phyloP scores from a whole-genome alignment of 2,113 vertebrate genomes.

The western clawed frog (Xenopus tropicalis) region DNA sequence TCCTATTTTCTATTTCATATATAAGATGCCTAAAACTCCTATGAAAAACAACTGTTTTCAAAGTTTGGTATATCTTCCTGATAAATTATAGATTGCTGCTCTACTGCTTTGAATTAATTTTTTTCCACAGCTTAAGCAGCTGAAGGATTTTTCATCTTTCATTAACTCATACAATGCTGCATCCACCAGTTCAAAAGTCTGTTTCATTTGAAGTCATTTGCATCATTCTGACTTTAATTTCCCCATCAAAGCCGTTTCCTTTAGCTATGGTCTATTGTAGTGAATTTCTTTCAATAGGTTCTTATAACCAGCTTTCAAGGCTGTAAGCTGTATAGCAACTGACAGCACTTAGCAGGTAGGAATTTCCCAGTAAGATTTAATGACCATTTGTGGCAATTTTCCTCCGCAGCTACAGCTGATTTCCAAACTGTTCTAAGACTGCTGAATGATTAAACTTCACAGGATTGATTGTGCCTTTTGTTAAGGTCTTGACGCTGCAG shows the following conservation, averaged over 20 bases:
- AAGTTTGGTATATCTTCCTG: too few relatives aligned
- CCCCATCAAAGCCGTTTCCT: slow-evolving; percentile 4
- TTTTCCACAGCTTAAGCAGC: not conserved
- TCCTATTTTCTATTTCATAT: too few relatives aligned
- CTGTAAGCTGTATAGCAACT: not conserved
- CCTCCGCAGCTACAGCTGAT: slow-evolving; percentile 33
- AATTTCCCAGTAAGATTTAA: not conserved
- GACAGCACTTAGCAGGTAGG: not conserved
- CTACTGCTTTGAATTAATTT: not conserved
- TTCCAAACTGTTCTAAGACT: slow-evolving; percentile 38
- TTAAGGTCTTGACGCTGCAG: slow-evolving; percentile 19
- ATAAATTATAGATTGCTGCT: too few relatives aligned
- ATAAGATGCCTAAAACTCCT: too few relatives aligned
- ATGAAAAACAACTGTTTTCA: too few relatives aligned
- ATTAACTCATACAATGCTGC: not conserved
- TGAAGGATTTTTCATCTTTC: not conserved
- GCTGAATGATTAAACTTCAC: slow-evolving; percentile 39
- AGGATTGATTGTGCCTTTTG: slow-evolving; percentile 39
- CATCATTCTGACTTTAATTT: slow-evolving; percentile 6
- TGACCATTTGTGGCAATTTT: slow-evolving; percentile 30
- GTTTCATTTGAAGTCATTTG: not conserved
- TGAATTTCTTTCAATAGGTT: slow-evolving; percentile 9
- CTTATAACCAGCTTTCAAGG: not conserved
- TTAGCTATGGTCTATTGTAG: not conserved
- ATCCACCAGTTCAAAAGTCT: not conserved